phyloP scores from a whole-genome alignment of 2,888 invertebrate species.

The Xanthostigma xanthostigma region DNA sequence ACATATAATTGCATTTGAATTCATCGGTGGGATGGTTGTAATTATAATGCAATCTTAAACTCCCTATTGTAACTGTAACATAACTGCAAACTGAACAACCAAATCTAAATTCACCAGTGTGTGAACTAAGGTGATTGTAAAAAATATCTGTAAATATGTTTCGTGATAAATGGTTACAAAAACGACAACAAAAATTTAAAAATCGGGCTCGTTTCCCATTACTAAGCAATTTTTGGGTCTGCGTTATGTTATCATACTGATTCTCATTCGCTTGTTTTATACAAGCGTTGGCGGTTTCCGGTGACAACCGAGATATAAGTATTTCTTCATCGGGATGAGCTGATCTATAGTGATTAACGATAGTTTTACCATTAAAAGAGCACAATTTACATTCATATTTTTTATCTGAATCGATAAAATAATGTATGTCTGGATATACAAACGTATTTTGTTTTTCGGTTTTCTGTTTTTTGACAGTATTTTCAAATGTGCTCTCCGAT shows the following conservation, averaged over 20 bases:
- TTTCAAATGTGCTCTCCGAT: too few relatives aligned
- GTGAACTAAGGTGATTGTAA: slow-evolving; percentile 57
- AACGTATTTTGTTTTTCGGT: too few relatives aligned
- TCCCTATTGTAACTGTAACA: slow-evolving; percentile 14
- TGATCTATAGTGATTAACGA: slow-evolving; percentile 50
- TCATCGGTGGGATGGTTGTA: too few relatives aligned
- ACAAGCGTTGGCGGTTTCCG: slow-evolving; percentile 34
- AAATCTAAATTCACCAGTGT: slow-evolving; percentile 65
- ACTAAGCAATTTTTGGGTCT: slow-evolving; percentile 25
- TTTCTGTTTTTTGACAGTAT: too few relatives aligned
- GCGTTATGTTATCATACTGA: slow-evolving; percentile 26
- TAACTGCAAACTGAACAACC: slow-evolving; percentile 43
- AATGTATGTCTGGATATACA: slow-evolving; percentile 25
- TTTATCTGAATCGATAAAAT: slow-evolving; percentile 29
- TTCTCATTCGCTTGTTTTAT: slow-evolving; percentile 35
- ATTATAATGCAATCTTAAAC: too few relatives aligned
- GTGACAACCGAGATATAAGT: slow-evolving; percentile 42
- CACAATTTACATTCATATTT: slow-evolving; percentile 45
- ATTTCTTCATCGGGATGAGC: slow-evolving; percentile 49
- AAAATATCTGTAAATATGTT: slow-evolving; percentile 28
- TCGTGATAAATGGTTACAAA: slow-evolving; percentile 20
- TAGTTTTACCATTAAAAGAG: slow-evolving; percentile 37
- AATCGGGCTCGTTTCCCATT: slow-evolving; percentile 13
- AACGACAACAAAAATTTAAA: slow-evolving; percentile 21
- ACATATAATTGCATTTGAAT: too few relatives aligned